Evolutionary conservation across 1,140 invertebrate species (phyloP), one percentile per base, ranked within the genome.

Genomic region (Oryctes rhinoceros): DNA sequence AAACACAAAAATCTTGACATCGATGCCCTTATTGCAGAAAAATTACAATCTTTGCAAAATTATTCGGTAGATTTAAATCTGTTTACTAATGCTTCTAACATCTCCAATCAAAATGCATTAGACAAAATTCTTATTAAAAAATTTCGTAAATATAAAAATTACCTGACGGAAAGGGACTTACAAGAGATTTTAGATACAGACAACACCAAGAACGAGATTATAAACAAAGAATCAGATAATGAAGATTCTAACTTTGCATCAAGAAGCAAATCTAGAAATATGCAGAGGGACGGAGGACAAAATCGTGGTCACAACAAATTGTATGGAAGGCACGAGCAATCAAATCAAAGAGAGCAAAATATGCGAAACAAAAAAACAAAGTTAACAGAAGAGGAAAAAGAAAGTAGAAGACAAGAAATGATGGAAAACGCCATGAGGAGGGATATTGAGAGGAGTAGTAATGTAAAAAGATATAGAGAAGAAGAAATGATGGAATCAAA

Each of bases 321-420:
- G 81, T 83, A 65, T 76, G 78, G 81, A 80, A 83, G 81, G 49
- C 75, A 7, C 3, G 47, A 76, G 9, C 20, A 78, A 15, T 35
- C 15, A 30, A 59, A 59, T 78, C 30, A 39, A 44, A 48, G 48
- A 15, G 15, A 24, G 9, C 76, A 78, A 39, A 20, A 35, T 53
- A 3, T 6, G 4, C 30, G 77, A 78, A 53, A 78, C n/a, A 48
- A 53, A 11, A 83, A 75, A 76, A 83, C 86, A 81, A 88, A 86
- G 85, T 82, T 94, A 71, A 89, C 90, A 18, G 92, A 93, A 81
- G 90, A 92, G 82, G 96, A 97, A 86, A 94, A 92, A 82, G 92
- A 96, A 85, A 89, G 88, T 67, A 89, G 90, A 78, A 87, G 94
- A 80, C 89, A 90, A 75, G 95, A 96, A 89, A 98, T 98, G 96